A percentile compares a stretch with the other conserved stretches of the same genome.
phyloP scores from a whole-genome alignment of 2,888 invertebrate species.

The Eristalis pertinax region DNA sequence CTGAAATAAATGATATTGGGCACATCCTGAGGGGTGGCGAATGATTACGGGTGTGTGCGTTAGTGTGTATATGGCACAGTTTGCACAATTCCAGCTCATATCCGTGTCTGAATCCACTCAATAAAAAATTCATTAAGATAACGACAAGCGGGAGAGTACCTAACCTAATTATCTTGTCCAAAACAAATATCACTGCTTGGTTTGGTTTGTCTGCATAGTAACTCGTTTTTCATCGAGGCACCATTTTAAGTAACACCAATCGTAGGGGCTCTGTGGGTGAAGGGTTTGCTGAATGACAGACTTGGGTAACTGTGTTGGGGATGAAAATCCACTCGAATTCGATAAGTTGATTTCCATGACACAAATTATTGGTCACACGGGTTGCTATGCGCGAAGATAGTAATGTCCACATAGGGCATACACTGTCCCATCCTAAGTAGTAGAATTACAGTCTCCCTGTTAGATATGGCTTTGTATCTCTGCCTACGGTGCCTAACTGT shows the following conservation, averaged over 20 bases:
- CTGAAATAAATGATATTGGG: slow-evolving; percentile 65
- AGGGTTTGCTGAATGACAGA: not conserved
- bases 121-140: slow-evolving; percentile 70
- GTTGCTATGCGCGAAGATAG: slow-evolving; percentile 42
- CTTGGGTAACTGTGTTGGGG: not conserved
- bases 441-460: slow-evolving; percentile 33
- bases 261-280: not conserved
- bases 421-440: slow-evolving; percentile 27
- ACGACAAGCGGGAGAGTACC: slow-evolving; percentile 57
- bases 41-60: slow-evolving; percentile 2
- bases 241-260: slow-evolving; percentile 51
- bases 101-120: slow-evolving; percentile 61
- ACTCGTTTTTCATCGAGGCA: slow-evolving; percentile 40
- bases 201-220: slow-evolving; percentile 48
- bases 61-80: slow-evolving; percentile 23
- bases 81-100: slow-evolving; percentile 56
- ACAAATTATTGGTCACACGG: slow-evolving; percentile 42
- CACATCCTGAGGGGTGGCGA: slow-evolving; percentile 49
- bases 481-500: not conserved
- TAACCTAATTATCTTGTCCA: slow-evolving; percentile 65
- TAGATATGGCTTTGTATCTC: slow-evolving; percentile 8
- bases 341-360: slow-evolving; percentile 47
- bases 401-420: slow-evolving; percentile 3
- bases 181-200: slow-evolving; percentile 54
- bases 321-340: slow-evolving; percentile 33